Evolutionary conservation across 2,888 invertebrate species (phyloP), one percentile per base, ranked within the genome.

Genomic region (Perithous albicinctus): DNA sequence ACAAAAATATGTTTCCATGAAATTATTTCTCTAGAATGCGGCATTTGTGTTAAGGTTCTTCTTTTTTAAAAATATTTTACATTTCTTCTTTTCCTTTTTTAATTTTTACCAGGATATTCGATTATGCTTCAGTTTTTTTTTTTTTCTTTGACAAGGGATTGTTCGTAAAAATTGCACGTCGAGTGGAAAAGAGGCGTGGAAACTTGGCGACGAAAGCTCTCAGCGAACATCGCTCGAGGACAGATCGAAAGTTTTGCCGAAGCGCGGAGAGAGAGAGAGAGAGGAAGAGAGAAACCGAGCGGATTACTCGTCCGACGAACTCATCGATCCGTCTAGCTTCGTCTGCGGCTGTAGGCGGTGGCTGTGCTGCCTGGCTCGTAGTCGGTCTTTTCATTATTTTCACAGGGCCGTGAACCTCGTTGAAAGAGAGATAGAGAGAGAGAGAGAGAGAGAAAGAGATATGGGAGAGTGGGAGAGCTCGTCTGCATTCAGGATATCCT

Each of bases 281-380:
- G 35, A 26, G 20, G 41, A 48, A 70, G 63, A 54, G 66, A 70
- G 73, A 66, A 72, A 51, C 51, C 46, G 54, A 77, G 67, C 54
- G 67, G 82, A 82, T 82, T 82, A 82, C 43, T 82, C 82, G 82
- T 82, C 82, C 78, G 70, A 82, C 82, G 82, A 78, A 75, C 73
- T 63, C 83, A 83, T 83, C 83, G 83, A 83, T 83, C 83, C 83
- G 80, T 83, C 83, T 81, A 78, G 75, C 54, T 69, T 73, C 59
- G 74, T 75, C 56, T 20, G 78, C 69, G 78, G 63, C 59, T 78
- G 76, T 78, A 56, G 77, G 70, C 64, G 69, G 56, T 46, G 61
- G 69, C 67, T 67, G 72, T 20, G 59, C 66, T 67, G 79, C 73
- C 77, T 64, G 23, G 78, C 64, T 32, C 2, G 26, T 26, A 43